These are phyloP conservation scores for Lampris incognitus DNA, from an alignment of 2,113 vertebrate species.

Conservation along the genomic window DNA sequence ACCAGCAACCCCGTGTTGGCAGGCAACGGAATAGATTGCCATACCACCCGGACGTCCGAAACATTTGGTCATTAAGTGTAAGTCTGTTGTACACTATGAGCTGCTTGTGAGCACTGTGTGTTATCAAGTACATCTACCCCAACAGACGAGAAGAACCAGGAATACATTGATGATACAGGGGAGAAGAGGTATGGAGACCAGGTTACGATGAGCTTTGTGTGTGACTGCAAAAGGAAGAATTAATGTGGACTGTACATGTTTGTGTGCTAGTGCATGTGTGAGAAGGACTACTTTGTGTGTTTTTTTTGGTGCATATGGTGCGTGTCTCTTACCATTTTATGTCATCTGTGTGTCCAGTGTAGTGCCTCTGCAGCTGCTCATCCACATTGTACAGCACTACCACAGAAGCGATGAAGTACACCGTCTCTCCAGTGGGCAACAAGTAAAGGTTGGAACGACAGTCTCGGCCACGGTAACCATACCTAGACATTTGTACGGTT, in stretches of 20 bases:
- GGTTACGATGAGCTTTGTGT: neutral
- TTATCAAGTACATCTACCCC: neutral
- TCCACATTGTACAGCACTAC: slow-evolving; percentile 96
- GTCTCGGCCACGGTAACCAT: slow-evolving; percentile 96
- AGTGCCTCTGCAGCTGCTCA: slow-evolving; percentile 95
- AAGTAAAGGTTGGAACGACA: slow-evolving; percentile 97
- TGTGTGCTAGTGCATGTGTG: neutral
- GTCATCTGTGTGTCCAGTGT: slow-evolving; percentile 94
- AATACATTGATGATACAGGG: neutral
- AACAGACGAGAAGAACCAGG: neutral
- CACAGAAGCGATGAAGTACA: slow-evolving; percentile 97
- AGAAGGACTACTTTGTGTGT: neutral
- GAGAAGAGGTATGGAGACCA: neutral
- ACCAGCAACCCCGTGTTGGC: too few relatives aligned
- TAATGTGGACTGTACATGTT: neutral
- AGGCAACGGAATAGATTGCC: too few relatives aligned
- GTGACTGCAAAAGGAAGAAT: neutral
- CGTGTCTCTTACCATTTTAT: slow-evolving; percentile 93
- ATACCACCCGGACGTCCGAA: neutral
- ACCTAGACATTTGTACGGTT: slow-evolving; percentile 81
- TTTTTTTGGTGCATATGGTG: neutral
- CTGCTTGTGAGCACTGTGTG: neutral
- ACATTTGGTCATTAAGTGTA: neutral
- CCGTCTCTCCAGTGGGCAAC: slow-evolving; percentile 96
- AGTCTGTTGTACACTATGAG: neutral